phyloP scores from a whole-genome alignment of 1,140 invertebrate genomes.

The Papilio helenus region DNA sequence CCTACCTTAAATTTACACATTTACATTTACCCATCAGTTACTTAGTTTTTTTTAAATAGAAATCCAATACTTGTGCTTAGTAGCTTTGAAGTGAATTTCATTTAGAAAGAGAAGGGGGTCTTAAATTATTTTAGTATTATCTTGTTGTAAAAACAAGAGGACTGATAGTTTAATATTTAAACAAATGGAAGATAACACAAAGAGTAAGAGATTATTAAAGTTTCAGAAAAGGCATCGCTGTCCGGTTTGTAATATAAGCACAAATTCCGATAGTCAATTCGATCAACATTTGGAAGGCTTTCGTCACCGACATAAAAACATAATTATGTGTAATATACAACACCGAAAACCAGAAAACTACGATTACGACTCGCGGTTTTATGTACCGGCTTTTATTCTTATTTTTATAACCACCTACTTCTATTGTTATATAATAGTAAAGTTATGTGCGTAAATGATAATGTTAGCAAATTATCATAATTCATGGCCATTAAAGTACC shows the following conservation, averaged over 20 bases:
- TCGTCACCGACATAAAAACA: conserved; percentile 64
- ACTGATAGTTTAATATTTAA: background rate
- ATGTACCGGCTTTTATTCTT: conserved; percentile 61
- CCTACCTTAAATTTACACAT: background rate
- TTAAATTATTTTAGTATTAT: background rate
- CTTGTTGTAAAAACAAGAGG: background rate
- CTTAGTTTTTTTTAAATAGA: background rate
- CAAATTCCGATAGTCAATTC: conserved; percentile 73
- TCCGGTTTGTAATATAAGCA: conserved; percentile 61
- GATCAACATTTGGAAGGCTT: conserved; percentile 72
- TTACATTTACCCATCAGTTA: background rate
- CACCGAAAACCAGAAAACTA: conserved; percentile 48
- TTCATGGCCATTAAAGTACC: conserved; percentile 73
- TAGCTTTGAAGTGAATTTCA: background rate
- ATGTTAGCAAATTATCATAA: conserved; percentile 60
- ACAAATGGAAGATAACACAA: conserved; percentile 42
- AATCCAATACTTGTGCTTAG: background rate
- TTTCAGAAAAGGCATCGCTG: conserved; percentile 63
- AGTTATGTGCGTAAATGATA: conserved; percentile 54
- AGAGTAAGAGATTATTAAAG: conserved; percentile 45
- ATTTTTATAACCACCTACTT: conserved; percentile 65
- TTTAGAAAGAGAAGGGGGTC: background rate
- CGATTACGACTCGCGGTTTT: conserved; percentile 55
- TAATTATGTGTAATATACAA: conserved; percentile 48
- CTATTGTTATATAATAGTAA: conserved; percentile 63